These are phyloP conservation scores for Leptoclinus maculatus DNA, from an alignment of 2,797 vertebrate genomes.

Conservation along the genomic window DNA sequence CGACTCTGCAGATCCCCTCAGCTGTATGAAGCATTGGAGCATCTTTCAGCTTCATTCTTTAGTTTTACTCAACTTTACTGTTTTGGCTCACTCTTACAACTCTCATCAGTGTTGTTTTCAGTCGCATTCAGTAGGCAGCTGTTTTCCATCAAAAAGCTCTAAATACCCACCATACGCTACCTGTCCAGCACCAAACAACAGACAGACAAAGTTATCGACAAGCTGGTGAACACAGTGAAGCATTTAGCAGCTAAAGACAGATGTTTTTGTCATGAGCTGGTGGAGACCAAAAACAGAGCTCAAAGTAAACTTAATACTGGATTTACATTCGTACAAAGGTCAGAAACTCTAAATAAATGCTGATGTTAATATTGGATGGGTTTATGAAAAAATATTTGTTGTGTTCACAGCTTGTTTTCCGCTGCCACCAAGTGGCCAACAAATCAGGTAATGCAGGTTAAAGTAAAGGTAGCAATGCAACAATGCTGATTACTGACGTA, in stretches of 20 bases:
- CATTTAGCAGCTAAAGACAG: neutral
- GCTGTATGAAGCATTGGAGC: neutral
- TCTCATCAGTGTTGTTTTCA: neutral
- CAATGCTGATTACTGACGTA: neutral
- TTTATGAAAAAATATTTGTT: neutral
- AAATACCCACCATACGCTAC: neutral
- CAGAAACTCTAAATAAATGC: neutral
- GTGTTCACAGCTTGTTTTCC: neutral
- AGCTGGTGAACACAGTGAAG: neutral
- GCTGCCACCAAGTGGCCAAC: neutral
- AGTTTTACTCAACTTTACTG: neutral
- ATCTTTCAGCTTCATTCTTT: neutral
- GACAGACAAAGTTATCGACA: neutral
- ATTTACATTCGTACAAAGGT: too few relatives aligned
- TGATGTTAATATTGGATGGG: neutral
- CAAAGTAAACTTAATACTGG: neutral
- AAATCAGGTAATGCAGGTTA: neutral
- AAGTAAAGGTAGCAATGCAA: neutral
- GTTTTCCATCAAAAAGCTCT: neutral
- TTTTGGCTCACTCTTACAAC: neutral
- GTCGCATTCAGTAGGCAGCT: neutral
- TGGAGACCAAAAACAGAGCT: neutral
- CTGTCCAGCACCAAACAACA: neutral
- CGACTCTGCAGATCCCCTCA: neutral
- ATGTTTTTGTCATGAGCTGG: neutral